Percentiles rank a stretch among this genome's conserved stretches.
Evolutionary conservation across 2,113 vertebrate species (phyloP).

Genomic region (Bettongia penicillata): DNA sequence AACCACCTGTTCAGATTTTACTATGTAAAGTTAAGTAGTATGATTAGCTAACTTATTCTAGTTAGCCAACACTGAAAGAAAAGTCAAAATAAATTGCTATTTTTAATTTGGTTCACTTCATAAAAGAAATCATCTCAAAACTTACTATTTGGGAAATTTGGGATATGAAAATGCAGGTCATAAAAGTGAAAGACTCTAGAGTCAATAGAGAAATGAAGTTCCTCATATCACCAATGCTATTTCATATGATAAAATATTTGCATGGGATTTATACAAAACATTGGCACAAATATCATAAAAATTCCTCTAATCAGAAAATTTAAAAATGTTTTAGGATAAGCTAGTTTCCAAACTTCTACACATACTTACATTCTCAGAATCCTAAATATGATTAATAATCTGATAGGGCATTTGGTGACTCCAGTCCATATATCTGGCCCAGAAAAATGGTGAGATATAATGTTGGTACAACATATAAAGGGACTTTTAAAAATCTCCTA

Average conservation of each 20-base stretch:
- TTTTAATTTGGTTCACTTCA: conserved; percentile 38
- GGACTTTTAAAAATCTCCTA: conserved; percentile 12
- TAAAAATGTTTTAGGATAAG: conserved; percentile 52
- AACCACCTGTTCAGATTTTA: conserved; percentile 85
- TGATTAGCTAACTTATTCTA: conserved; percentile 59
- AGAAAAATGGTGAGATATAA: conserved; percentile 42
- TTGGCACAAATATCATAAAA: conserved; percentile 21
- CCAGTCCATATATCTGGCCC: background rate
- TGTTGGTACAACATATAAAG: background rate
- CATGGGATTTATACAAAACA: conserved; percentile 5
- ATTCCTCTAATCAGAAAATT: conserved; percentile 32
- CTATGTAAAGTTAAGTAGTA: conserved; percentile 78
- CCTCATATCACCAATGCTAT: background rate
- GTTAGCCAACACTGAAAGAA: conserved; percentile 69
- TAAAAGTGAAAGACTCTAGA: background rate
- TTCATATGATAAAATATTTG: conserved; percentile 30
- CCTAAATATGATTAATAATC: conserved; percentile 39
- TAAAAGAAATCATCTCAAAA: conserved; percentile 54
- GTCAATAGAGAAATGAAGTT: background rate
- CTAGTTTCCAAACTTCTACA: background rate
- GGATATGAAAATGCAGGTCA: conserved; percentile 26
- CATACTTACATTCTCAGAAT: conserved; percentile 24
- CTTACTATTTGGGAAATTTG: background rate
- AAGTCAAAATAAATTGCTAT: conserved; percentile 18
- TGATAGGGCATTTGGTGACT: conserved; percentile 25